Evolutionary conservation across 2,113 vertebrate genomes (phyloP).

Genomic region (Nymphicus hollandicus): DNA sequence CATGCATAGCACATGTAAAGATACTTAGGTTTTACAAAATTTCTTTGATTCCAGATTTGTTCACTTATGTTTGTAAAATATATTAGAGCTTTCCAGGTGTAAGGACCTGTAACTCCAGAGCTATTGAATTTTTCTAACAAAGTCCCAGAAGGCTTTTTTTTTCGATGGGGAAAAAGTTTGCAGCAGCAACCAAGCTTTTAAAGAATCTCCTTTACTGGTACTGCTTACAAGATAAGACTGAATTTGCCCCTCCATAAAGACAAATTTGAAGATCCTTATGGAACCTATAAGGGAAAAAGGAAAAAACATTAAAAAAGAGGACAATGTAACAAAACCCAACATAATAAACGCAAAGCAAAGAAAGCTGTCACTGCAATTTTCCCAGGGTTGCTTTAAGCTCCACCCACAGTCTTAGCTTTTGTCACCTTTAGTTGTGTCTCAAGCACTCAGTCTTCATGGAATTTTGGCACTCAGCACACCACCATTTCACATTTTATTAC

Average conservation of each 20-base stretch:
- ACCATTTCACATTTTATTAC: not conserved
- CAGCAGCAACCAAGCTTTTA: not conserved
- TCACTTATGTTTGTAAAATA: not conserved
- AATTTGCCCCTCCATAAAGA: not conserved
- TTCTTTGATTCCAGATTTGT: not conserved
- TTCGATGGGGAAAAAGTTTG: accelerated
- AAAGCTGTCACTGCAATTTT: not conserved
- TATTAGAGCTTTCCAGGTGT: not conserved
- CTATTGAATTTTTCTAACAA: not conserved
- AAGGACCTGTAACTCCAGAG: not conserved
- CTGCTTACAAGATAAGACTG: not conserved
- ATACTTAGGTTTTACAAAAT: not conserved
- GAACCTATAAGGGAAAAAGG: not conserved
- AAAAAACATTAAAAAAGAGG: not conserved
- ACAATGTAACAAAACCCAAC: not conserved
- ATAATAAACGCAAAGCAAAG: not conserved
- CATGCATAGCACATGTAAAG: accelerated
- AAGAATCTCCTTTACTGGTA: not conserved
- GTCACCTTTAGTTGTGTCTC: not conserved
- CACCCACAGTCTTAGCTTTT: not conserved
- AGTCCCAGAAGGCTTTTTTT: not conserved
- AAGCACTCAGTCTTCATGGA: not conserved
- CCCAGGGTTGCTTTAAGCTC: not conserved
- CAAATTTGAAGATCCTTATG: not conserved
- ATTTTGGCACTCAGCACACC: not conserved